Percentiles rank a stretch among this genome's conserved stretches.
These are phyloP conservation scores for Apogon hyalosoma DNA, from an alignment of 2,797 vertebrate genomes.

Conservation along the genomic window DNA sequence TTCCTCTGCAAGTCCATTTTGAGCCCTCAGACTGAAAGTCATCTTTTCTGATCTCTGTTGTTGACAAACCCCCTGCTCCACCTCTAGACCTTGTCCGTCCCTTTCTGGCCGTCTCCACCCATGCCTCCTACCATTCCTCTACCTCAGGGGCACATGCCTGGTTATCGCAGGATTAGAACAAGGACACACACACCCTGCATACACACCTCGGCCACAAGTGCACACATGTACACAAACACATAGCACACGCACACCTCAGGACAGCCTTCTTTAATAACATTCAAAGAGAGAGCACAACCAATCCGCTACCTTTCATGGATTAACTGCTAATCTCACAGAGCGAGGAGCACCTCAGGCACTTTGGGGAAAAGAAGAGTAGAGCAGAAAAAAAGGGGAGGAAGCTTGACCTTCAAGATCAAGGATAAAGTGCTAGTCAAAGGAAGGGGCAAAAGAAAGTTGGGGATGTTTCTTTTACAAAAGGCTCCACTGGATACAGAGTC, in stretches of 20 bases:
- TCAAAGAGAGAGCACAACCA: constrained; percentile 75
- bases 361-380: constrained; percentile 62
- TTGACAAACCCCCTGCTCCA: constrained; percentile 49
- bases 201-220: constrained; percentile 48
- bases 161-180: constrained; percentile 81
- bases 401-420: constrained; percentile 80
- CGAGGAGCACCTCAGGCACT: constrained; percentile 72
- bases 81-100: constrained; percentile 49
- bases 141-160: constrained; percentile 65
- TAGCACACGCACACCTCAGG: constrained; percentile 65
- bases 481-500: neutral
- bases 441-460: constrained; percentile 41
- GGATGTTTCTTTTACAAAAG: constrained; percentile 33
- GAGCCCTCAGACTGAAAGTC: constrained; percentile 47
- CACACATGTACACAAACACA: constrained; percentile 31
- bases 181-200: constrained; percentile 60
- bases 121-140: constrained; percentile 38
- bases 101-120: constrained; percentile 9
- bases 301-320: constrained; percentile 81
- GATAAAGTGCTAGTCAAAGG: constrained; percentile 55
- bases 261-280: constrained; percentile 78
- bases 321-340: constrained; percentile 81
- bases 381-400: constrained; percentile 57
- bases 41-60: constrained; percentile 64
- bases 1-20: constrained; percentile 28